Conservation (phyloP, 2,888 invertebrate species). For the Drosophila falleni region DNA sequence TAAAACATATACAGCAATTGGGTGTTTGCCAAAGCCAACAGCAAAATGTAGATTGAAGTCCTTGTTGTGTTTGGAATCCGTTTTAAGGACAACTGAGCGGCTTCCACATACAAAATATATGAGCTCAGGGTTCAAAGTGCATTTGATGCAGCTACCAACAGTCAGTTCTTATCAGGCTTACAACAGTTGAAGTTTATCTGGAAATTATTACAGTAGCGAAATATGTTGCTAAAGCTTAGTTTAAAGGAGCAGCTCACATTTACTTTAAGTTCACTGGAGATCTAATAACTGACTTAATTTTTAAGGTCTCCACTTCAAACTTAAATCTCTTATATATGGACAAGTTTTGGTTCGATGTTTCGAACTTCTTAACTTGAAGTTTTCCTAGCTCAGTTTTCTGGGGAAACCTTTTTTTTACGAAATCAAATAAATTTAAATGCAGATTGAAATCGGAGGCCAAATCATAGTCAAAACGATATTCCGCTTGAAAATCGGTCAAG, state of each 20-base stretch:
- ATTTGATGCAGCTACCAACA: neutral
- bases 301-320: too few relatives aligned
- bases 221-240: neutral
- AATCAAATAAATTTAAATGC: too few relatives aligned
- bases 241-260: neutral
- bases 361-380: too few relatives aligned
- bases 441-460: too few relatives aligned
- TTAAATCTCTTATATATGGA: too few relatives aligned
- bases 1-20: conserved; percentile 3
- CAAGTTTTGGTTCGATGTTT: too few relatives aligned
- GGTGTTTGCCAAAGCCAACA: conserved; percentile 18
- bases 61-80: conserved; percentile 11
- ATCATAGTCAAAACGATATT: too few relatives aligned
- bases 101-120: neutral
- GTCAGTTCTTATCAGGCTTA: neutral
- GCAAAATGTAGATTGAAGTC: conserved; percentile 14
- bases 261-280: neutral
- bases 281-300: too few relatives aligned
- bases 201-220: neutral
- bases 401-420: too few relatives aligned
- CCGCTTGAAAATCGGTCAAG: too few relatives aligned
- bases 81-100: conserved; percentile 6
- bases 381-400: too few relatives aligned
- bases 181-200: neutral
- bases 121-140: conserved; percentile 3